Evolutionary conservation across 35 echinoderm and acorn worm genomes (phyloP), one percentile per base, ranked within the genome.

Genomic region (Strongylocentrotus purpuratus): DNA sequence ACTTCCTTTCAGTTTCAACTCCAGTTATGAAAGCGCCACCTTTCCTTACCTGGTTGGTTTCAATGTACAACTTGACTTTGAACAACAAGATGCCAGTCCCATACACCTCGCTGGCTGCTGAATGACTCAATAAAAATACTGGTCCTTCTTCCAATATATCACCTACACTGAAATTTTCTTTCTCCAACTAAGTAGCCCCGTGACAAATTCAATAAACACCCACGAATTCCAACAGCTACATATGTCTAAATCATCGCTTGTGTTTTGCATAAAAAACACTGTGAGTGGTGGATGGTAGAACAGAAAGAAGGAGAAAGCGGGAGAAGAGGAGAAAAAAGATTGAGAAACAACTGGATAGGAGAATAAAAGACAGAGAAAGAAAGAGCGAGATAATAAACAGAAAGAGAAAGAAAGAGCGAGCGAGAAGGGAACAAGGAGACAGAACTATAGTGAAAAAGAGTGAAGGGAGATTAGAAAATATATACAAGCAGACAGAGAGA

Each of bases 141-240:
- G n/a, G n/a, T 28, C 22, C 22, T n/a, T 22, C 65, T n/a, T 22
- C 28, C 50, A 55, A 78, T 71, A 71, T 78, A 78, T 78, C 65
- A 78, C 65, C 65, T 78, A 78, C 65, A n/a, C 65, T 22, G 65
- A 5, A 15, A 78, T 78, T 78, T 70, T 78, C 25, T 28, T 78
- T 78, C 65, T n/a, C 6, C 22, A n/a, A 4, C 65, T 78, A 78
- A 78, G 65, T 78, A 78, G 65, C 65, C 65, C 20, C 65, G 65
- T 78, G 65, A 78, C 65, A 78, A n/a, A 78, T 78, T 78, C 65
- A 78, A 78, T 78, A 78, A 78, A 78, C 65, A 78, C 22, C 65
- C 28, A 28, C 65, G 22, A 78, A 78, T 78, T 78, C 22, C 22
- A 31, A 78, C 65, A 78, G 65, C 20, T 78, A 28, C 28, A 11